phyloP scores from a whole-genome alignment of 2,888 invertebrate genomes.

The Xanthostigma xanthostigma region DNA sequence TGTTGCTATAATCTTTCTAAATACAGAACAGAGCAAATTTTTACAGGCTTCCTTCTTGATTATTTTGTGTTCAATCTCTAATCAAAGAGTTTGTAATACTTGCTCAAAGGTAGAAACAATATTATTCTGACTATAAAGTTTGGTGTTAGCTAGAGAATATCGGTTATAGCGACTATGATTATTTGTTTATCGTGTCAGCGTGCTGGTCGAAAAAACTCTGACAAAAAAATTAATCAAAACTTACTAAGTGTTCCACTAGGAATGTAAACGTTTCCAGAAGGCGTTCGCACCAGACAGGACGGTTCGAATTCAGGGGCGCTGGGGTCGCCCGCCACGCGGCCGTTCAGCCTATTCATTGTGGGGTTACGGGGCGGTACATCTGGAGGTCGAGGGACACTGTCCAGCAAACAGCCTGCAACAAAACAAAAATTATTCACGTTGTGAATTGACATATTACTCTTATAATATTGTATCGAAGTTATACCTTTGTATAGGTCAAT shows the following conservation, averaged over 20 bases:
- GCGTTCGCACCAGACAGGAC: slow-evolving; percentile 78
- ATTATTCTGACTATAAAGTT: too few relatives aligned
- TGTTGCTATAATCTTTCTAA: too few relatives aligned
- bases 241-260: slow-evolving; percentile 60
- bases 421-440: slow-evolving; percentile 15
- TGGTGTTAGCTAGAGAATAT: too few relatives aligned
- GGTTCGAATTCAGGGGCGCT: slow-evolving; percentile 66
- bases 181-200: not conserved
- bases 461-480: too few relatives aligned
- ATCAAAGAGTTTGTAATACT: too few relatives aligned
- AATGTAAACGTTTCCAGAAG: slow-evolving; percentile 88
- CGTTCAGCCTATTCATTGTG: slow-evolving; percentile 83
- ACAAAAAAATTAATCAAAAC: slow-evolving; percentile 17
- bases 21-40: too few relatives aligned
- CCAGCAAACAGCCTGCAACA: slow-evolving; percentile 69
- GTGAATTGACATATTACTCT: too few relatives aligned
- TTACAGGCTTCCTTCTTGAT: too few relatives aligned
- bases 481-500: too few relatives aligned
- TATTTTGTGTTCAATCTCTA: too few relatives aligned
- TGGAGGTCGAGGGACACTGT: slow-evolving; percentile 66
- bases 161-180: too few relatives aligned
- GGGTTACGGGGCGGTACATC: slow-evolving; percentile 85
- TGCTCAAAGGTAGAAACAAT: too few relatives aligned
- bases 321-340: slow-evolving; percentile 70
- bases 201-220: not conserved